Base-by-base conservation (phyloP, 2,888 invertebrate species). In the Leucozona laternaria region DNA sequence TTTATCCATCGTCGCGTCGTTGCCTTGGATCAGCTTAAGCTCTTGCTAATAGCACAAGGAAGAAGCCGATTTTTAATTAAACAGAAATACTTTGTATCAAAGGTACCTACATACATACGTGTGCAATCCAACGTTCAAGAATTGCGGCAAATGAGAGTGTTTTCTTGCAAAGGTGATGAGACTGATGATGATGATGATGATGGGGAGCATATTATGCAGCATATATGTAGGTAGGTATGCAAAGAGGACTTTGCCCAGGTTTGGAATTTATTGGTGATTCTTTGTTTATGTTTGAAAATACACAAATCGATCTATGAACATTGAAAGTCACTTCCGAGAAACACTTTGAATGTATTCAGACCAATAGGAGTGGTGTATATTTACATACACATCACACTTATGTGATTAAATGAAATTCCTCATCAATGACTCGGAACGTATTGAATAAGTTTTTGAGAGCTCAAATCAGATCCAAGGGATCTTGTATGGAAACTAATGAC, bases 241-340 rank as follows among this genome's bases (percentile, higher is more conserved):
- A 20, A 70, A 22, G 60, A 73, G 60, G 71, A 40, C 45, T 43
- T 8, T 66, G 66, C 55, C 72, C 80, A 80, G 78, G 53, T 68
- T 70, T 62, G 60, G 66, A 71, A 86, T 86, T 86, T 82, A 86
- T 86, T 75, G 78, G 48, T 66, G 60, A 82, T 79, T 78, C 45
- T 78, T 28, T 78, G 75, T 79, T 79, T 82, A 60, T 79, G 77
- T 68, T 37, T 37, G 10, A 53, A 31, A 81, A 78, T 73, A 81
- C 77, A 81, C 73, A 86, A 86, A 81, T 86, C 85, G 81, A 81
- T 81, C 68, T 68, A 73, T 62, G 64, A 82, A 86, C 86, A 81
- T 53, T 86, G 75, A 82, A 82, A 75, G 86, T 71, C 86, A 86
- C 86, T 86, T 79, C 85, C 66, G 80, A 85, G 80, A 68, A 77